phyloP scores from a whole-genome alignment of 2,888 invertebrate genomes.

The Crepidodera aurea region DNA sequence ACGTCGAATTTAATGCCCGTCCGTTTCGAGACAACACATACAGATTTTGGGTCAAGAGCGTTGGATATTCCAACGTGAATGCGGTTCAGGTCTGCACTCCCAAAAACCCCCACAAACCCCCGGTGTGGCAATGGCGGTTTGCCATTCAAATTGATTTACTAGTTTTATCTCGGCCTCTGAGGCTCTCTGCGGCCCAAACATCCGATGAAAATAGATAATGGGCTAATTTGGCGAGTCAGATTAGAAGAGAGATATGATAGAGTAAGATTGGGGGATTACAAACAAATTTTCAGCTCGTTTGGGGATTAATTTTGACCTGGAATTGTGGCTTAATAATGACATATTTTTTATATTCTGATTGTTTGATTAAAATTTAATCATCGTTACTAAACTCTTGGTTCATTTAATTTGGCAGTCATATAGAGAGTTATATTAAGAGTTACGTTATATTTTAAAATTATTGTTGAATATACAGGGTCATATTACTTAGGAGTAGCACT shows the following conservation, averaged over 20 bases:
- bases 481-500: too few species aligned
- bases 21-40: constrained; percentile 35
- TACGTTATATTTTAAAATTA: too few species aligned
- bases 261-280: neutral
- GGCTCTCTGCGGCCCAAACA: neutral
- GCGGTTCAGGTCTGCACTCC: neutral
- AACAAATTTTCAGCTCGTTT: too few species aligned
- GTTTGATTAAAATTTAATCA: too few species aligned
- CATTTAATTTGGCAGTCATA: too few species aligned
- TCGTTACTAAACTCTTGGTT: too few species aligned
- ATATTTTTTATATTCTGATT: too few species aligned
- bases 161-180: constrained; percentile 13
- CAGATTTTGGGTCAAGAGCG: constrained; percentile 22
- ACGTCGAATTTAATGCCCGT: constrained; percentile 44
- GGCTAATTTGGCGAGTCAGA: neutral
- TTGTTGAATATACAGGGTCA: too few species aligned
- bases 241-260: constrained; percentile 1
- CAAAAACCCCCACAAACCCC: neutral
- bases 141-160: constrained; percentile 39
- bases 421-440: too few species aligned
- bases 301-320: too few species aligned
- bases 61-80: neutral
- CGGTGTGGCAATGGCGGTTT: constrained; percentile 31
- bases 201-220: constrained; percentile 14
- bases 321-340: too few species aligned